Base-by-base conservation (phyloP, 2,888 invertebrate genomes). In the Drosophila kambysellisi region DNA sequence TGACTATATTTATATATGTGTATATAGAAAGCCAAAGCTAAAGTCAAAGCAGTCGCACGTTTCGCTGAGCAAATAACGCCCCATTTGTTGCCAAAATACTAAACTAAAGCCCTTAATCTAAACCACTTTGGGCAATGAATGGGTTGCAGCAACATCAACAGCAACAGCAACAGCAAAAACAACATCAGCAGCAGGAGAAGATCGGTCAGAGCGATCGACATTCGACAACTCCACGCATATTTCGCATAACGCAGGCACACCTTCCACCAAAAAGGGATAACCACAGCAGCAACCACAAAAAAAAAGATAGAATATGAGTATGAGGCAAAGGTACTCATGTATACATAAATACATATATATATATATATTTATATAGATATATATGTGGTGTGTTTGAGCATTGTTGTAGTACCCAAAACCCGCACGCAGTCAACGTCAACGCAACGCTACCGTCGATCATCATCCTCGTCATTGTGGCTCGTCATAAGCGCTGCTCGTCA, bases 31-130 rank as follows among this genome's bases (percentile, higher is more conserved):
- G 30, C 30, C 30, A 30, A 4, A 30, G 30, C 30, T 30, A 30
- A 43, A 70, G 68, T 25, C 54, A 58, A 43, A 72, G 73, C 89
- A 90, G 82, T 84, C 89, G 91, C 91, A 89, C 91, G 91, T 88
- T 84, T 90, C 69, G 82, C 77, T 88, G 87, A 89, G 79, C 91
- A 88, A 88, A 88, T 90, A 88, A 90, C 87, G 87, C 87, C 87
- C 87, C 78, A 69, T 85, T 85, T 80, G 70, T 81, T 70, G 75
- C 72, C 74, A 78, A 77, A 82, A 74, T 67, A 70, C 84, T 79
- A 73, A 69, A 86, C 83, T 82, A 82, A 88, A 88, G 81, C 88
- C 91, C 88, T 89, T 88, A 88, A 88, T 88, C 91, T 88, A 89
- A 89, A 89, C 85, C 91, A 89, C 91, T 88, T 89, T 88, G 88